Evolutionary conservation across 2,113 vertebrate species (phyloP).

Genomic region (Crotophaga sulcirostris): DNA sequence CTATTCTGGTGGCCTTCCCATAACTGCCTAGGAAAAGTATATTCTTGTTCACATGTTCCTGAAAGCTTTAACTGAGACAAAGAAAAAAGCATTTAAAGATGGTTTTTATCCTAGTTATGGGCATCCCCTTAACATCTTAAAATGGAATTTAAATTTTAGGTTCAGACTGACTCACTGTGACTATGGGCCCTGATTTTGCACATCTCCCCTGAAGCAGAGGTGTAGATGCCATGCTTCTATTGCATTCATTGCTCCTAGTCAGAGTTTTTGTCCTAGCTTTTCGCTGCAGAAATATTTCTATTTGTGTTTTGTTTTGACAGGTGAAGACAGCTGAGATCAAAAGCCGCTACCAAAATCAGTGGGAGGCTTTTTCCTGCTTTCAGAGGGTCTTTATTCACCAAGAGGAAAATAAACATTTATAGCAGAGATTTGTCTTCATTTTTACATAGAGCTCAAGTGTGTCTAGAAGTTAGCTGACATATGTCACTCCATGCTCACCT

Average conservation of each 20-base stretch:
- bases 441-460: not conserved
- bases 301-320: not conserved
- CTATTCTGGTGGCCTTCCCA: not conserved
- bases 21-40: not conserved
- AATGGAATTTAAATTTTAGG: not conserved
- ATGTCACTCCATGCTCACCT: constrained; percentile 4
- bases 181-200: not conserved
- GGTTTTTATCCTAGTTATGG: not conserved
- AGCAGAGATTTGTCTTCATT: not conserved
- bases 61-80: not conserved
- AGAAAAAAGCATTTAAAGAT: not conserved
- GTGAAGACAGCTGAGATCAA: constrained; percentile 35
- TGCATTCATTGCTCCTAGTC: not conserved
- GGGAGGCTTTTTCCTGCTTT: constrained; percentile 35
- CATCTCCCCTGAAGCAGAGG: not conserved
- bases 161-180: not conserved
- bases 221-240: not conserved
- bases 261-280: not conserved
- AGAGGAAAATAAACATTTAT: constrained; percentile 32
- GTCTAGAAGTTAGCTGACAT: not conserved
- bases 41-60: not conserved
- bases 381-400: not conserved
- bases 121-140: fast-evolving
- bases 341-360: not conserved
- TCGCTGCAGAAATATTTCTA: not conserved